Conservation (phyloP, 2,797 vertebrate species). For the Sebastes vulpes region DNA sequence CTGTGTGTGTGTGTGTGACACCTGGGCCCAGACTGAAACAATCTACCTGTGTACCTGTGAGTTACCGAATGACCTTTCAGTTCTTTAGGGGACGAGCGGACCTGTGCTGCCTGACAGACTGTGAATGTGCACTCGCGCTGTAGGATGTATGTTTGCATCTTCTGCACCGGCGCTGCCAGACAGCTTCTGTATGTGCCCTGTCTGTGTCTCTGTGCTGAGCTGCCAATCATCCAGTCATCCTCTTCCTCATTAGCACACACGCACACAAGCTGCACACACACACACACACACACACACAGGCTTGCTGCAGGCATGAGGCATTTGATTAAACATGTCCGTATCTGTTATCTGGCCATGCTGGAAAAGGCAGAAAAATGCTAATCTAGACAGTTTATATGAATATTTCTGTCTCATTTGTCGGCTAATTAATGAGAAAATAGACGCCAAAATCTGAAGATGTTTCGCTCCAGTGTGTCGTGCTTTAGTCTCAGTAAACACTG, state of each 20-base stretch:
- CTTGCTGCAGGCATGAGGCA: slow-evolving; percentile 44
- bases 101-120: slow-evolving; percentile 55
- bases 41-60: slow-evolving; percentile 29
- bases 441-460: not conserved
- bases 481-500: not conserved
- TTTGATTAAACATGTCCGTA: slow-evolving; percentile 22
- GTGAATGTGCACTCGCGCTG: slow-evolving; percentile 52
- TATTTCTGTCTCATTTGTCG: not conserved
- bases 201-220: slow-evolving; percentile 64
- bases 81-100: slow-evolving; percentile 44
- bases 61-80: slow-evolving; percentile 54
- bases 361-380: slow-evolving; percentile 16
- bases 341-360: slow-evolving; percentile 42
- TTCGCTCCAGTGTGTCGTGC: not conserved
- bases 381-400: not conserved
- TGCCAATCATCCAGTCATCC: slow-evolving; percentile 59
- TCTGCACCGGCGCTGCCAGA: slow-evolving; percentile 47
- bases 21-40: slow-evolving; percentile 38
- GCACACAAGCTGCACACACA: not conserved
- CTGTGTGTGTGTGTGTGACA: not conserved
- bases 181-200: slow-evolving; percentile 55
- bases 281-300: not conserved
- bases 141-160: slow-evolving; percentile 66
- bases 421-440: not conserved
- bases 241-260: slow-evolving; percentile 33